A percentile compares a stretch with the other conserved stretches of the same genome.
Evolutionary conservation across 2,113 vertebrate genomes (phyloP).

Genomic region (Plecturocebus donacophilus): DNA sequence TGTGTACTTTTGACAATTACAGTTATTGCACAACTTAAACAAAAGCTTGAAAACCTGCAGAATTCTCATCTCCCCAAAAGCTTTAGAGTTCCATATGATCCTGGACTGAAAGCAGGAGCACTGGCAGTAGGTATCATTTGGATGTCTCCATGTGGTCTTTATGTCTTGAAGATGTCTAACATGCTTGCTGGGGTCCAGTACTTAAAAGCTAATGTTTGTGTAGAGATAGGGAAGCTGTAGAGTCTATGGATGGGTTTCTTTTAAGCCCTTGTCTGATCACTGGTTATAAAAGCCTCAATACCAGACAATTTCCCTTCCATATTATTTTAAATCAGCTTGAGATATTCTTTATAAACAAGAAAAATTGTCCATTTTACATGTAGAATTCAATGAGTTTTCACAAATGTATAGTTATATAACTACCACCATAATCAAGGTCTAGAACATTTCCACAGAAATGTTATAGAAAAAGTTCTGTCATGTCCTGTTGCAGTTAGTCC

Average conservation of each 20-base stretch:
- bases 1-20: constrained; percentile 75
- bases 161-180: background rate
- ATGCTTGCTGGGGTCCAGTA: background rate
- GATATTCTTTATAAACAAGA: background rate
- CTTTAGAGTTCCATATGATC: constrained; percentile 97
- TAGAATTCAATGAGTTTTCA: background rate
- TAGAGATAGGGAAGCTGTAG: background rate
- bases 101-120: constrained; percentile 94
- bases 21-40: constrained; percentile 95
- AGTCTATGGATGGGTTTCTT: background rate
- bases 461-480: background rate
- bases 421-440: background rate
- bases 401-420: background rate
- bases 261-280: background rate
- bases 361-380: background rate
- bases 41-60: constrained; percentile 96
- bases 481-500: background rate
- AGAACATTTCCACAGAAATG: background rate
- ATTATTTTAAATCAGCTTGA: constrained; percentile 22
- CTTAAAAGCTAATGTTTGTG: background rate
- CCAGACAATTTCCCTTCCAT: background rate
- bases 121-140: constrained; percentile 89
- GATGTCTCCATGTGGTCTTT: background rate
- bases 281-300: background rate
- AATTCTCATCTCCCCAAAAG: constrained; percentile 90